Evolutionary conservation across 1,140 invertebrate genomes (phyloP).

Genomic region (Lordiphosa collinella): DNA sequence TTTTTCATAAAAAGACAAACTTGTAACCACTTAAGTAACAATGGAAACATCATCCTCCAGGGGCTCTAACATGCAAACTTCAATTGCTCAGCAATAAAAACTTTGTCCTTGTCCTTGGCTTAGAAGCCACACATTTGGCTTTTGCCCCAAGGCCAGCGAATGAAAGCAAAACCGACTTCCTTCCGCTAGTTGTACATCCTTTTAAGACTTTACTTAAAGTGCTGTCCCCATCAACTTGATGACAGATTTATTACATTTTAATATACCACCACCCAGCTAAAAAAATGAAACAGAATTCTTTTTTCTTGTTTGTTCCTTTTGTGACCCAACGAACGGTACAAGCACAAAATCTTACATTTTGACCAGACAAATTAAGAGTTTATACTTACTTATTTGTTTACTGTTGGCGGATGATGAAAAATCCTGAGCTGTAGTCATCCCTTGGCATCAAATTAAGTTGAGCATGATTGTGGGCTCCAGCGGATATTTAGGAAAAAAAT

Average conservation of each 20-base stretch:
- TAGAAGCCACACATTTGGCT: conserved; percentile 9
- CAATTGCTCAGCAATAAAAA: conserved; percentile 73
- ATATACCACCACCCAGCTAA: conserved; percentile 20
- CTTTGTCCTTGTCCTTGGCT: conserved; percentile 51
- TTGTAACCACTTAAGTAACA: conserved; percentile 38
- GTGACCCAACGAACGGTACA: too few relatives aligned
- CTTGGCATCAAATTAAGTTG: conserved; percentile 43
- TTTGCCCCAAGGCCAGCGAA: conserved; percentile 16
- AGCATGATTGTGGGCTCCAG: conserved; percentile 40
- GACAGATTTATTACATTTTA: conserved; percentile 73
- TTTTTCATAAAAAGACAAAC: conserved; percentile 46
- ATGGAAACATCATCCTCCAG: conserved; percentile 13
- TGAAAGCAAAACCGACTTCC: conserved; percentile 32
- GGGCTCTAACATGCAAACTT: conserved; percentile 31
- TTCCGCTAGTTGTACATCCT: conserved; percentile 35
- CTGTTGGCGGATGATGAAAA: conserved; percentile 39
- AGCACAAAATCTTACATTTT: conserved; percentile 17
- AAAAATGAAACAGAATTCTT: conserved; percentile 25
- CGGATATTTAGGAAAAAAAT: conserved; percentile 15
- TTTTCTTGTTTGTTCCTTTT: neutral
- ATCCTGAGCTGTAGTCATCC: conserved; percentile 10
- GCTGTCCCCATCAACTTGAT: conserved; percentile 11
- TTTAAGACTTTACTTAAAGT: conserved; percentile 43
- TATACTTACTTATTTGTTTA: conserved; percentile 56
- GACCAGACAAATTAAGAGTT: conserved; percentile 59